These are phyloP conservation scores for Astur gentilis DNA, from an alignment of 2,113 vertebrate species.

Conservation along the genomic window DNA sequence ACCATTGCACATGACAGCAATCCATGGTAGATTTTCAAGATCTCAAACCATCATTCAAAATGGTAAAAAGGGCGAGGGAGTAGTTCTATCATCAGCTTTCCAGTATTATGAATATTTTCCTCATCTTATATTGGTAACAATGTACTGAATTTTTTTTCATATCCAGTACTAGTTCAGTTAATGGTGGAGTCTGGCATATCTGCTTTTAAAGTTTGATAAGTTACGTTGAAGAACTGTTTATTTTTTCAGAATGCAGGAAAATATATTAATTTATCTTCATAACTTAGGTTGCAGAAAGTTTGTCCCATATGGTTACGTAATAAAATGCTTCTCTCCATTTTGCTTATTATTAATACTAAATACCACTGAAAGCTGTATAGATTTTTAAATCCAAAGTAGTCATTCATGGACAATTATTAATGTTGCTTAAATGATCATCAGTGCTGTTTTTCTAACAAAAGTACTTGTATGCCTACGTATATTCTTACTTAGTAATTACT, in stretches of 20 bases:
- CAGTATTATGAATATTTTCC: not conserved
- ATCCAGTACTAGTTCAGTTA: not conserved
- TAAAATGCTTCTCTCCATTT: not conserved
- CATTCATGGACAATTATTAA: not conserved
- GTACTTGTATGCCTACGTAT: not conserved
- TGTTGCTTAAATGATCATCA: not conserved
- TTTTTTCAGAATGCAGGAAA: not conserved
- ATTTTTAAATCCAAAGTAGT: not conserved
- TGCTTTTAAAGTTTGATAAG: not conserved
- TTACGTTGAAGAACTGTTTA: not conserved
- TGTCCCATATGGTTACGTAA: not conserved
- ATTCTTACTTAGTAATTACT: not conserved
- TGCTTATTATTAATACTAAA: not conserved
- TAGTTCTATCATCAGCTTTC: not conserved
- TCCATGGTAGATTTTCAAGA: conserved; percentile 97
- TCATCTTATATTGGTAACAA: not conserved
- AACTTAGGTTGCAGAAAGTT: not conserved
- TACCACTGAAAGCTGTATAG: not conserved
- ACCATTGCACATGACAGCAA: conserved; percentile 97
- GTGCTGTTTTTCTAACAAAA: not conserved
- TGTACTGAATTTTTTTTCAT: not conserved
- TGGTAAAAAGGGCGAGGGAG: conserved; percentile 75
- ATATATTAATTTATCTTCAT: not conserved
- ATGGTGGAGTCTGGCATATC: not conserved
- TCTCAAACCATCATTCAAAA: conserved; percentile 98